Conservation (phyloP, 92 coral and sea anemone species). For the Porites rus region DNA sequence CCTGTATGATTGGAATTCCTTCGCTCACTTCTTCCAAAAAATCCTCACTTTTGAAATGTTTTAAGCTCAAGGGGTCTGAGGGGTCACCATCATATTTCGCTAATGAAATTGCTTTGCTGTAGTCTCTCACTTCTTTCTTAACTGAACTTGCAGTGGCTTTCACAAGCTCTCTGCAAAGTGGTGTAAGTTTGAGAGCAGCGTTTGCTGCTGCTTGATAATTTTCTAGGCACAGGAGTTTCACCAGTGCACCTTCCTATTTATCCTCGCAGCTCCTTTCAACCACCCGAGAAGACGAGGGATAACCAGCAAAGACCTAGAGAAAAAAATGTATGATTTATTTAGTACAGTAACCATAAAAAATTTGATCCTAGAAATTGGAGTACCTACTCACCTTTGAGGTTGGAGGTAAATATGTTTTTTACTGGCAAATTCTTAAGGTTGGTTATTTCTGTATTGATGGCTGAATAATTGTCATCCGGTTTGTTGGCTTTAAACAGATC, state of each 20-base stretch:
- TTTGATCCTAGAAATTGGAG: neutral
- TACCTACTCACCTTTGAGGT: slow-evolving; percentile 6
- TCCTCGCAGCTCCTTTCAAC: slow-evolving; percentile 75
- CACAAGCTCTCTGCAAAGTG: slow-evolving; percentile 52
- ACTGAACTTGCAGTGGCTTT: slow-evolving; percentile 21
- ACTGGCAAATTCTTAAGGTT: slow-evolving; percentile 13
- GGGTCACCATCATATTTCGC: slow-evolving; percentile 30
- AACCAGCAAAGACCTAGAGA: slow-evolving; percentile 64
- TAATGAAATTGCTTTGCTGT: slow-evolving; percentile 31
- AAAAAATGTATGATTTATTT: neutral
- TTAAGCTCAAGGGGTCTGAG: slow-evolving; percentile 47
- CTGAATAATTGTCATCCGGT: neutral
- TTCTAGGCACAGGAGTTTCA: slow-evolving; percentile 64
- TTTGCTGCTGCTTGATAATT: slow-evolving; percentile 52
- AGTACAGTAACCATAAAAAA: neutral
- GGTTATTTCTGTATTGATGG: neutral
- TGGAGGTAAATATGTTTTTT: slow-evolving; percentile 11
- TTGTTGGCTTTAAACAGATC: neutral
- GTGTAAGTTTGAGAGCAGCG: slow-evolving; percentile 52
- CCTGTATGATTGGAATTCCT: slow-evolving; percentile 27
- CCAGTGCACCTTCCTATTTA: slow-evolving; percentile 60
- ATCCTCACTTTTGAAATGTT: slow-evolving; percentile 15
- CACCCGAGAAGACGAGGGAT: slow-evolving; percentile 47
- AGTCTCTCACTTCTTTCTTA: slow-evolving; percentile 12
- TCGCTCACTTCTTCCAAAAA: slow-evolving; percentile 49